Conservation (phyloP, 2,113 vertebrate species). For the Colinus virginianus region DNA sequence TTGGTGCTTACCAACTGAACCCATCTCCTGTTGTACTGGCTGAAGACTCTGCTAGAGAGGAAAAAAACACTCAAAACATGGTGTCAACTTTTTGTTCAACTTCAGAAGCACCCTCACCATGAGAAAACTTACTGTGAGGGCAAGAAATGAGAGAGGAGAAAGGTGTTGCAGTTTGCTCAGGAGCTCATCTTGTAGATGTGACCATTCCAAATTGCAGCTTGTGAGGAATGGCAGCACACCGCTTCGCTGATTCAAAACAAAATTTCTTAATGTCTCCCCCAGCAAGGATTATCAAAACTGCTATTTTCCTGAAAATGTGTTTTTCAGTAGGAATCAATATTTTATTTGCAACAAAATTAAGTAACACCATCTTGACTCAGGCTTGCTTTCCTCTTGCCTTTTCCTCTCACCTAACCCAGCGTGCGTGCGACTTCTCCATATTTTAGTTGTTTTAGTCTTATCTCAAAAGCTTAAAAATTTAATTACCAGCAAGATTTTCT, state of each 20-base stretch:
- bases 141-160: not conserved
- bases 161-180: not conserved
- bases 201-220: not conserved
- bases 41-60: not conserved
- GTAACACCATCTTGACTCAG: not conserved
- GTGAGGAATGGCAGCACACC: not conserved
- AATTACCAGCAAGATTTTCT: conserved; percentile 52
- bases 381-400: not conserved
- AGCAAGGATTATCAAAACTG: not conserved
- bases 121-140: not conserved
- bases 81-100: not conserved
- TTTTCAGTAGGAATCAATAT: not conserved
- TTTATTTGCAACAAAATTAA: conserved; percentile 15
- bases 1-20: not conserved
- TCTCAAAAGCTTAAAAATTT: conserved; percentile 43
- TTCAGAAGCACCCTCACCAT: not conserved
- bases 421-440: not conserved
- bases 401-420: not conserved
- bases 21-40: not conserved
- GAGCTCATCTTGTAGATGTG: not conserved
- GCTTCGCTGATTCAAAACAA: not conserved
- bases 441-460: not conserved
- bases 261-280: not conserved
- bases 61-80: not conserved
- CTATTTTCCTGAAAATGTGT: not conserved